These are phyloP conservation scores for Apteryx mantelli DNA, from an alignment of 2,113 vertebrate genomes.

Conservation along the genomic window DNA sequence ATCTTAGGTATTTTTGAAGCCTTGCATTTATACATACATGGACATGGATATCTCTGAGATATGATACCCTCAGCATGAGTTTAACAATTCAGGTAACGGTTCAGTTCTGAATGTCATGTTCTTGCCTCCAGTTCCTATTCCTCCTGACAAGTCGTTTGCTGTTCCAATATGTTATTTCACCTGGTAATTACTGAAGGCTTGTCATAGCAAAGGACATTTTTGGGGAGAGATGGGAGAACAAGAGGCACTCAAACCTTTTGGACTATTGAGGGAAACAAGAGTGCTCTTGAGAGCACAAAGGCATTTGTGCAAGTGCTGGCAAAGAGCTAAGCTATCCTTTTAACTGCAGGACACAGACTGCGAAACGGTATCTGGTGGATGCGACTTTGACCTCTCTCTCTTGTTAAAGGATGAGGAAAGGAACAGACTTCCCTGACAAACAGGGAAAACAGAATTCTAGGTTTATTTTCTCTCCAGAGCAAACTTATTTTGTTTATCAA, in stretches of 20 bases:
- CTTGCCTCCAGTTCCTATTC: neutral
- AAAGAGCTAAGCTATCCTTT: neutral
- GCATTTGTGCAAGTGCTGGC: neutral
- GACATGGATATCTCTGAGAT: neutral
- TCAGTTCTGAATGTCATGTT: neutral
- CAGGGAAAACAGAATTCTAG: neutral
- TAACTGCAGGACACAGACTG: neutral
- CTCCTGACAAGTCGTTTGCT: neutral
- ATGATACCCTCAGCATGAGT: neutral
- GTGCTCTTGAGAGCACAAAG: neutral
- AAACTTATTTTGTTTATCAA: neutral
- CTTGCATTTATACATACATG: neutral
- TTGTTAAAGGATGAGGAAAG: neutral
- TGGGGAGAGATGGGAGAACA: neutral
- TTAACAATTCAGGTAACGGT: neutral
- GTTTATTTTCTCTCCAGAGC: neutral
- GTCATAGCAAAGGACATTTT: neutral
- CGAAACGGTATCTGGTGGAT: constrained; percentile 2
- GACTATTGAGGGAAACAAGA: neutral
- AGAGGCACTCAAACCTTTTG: neutral
- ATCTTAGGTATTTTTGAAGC: neutral
- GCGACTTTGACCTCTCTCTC: constrained; percentile 40
- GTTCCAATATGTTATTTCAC: neutral
- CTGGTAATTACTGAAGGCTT: neutral
- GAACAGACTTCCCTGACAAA: neutral